These are phyloP conservation scores for Eupithecia vulgata DNA, from an alignment of 2,888 invertebrate genomes.

Conservation along the genomic window DNA sequence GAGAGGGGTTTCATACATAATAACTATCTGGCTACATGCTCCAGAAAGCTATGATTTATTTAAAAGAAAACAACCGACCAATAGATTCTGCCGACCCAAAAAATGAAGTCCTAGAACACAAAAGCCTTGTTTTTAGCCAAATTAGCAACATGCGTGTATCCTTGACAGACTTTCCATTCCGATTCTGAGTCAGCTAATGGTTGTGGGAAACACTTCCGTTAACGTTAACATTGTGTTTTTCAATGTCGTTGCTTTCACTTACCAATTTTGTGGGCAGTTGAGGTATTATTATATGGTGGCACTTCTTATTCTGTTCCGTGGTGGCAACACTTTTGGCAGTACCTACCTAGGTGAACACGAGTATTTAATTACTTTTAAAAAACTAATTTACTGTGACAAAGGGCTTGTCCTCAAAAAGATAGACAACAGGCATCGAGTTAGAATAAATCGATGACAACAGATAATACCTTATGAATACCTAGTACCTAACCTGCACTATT, in stretches of 20 bases:
- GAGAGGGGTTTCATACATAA: too few relatives aligned
- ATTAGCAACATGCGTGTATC: conserved; percentile 11
- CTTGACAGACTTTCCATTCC: conserved; percentile 30
- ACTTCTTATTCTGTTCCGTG: too few relatives aligned
- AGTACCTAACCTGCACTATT: too few relatives aligned
- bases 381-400: too few relatives aligned
- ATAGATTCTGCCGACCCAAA: not conserved
- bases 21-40: not conserved
- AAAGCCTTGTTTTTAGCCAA: not conserved
- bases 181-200: conserved; percentile 16
- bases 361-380: too few relatives aligned
- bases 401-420: too few relatives aligned
- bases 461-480: too few relatives aligned
- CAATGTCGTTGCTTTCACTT: conserved; percentile 34
- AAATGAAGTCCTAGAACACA: not conserved
- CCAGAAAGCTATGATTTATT: not conserved
- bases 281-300: conserved; percentile 3
- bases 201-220: conserved; percentile 36
- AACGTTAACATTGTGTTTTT: conserved; percentile 6
- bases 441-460: too few relatives aligned
- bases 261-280: not conserved
- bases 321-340: not conserved
- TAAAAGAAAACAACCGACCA: not conserved
- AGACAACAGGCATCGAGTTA: too few relatives aligned
- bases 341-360: not conserved